phyloP scores from a whole-genome alignment of 2,888 invertebrate species.

The Amphipoea lucens region DNA sequence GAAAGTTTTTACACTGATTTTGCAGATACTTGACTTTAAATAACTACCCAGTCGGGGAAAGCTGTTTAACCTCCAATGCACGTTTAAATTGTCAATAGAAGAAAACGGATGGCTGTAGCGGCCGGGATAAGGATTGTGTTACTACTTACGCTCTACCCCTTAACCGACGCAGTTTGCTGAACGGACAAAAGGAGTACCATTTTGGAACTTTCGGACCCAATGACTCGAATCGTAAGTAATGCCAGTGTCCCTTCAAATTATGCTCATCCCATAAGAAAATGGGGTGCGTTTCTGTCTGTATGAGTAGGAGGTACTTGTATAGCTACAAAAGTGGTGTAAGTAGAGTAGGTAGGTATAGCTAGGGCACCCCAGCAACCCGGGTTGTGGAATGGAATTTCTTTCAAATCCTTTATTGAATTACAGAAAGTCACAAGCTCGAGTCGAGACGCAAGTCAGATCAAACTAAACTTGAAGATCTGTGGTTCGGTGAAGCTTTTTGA shows the following conservation, averaged over 20 bases:
- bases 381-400: constrained; percentile 34
- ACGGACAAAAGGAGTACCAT: constrained; percentile 22
- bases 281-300: constrained; percentile 36
- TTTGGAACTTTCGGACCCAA: constrained; percentile 44
- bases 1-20: constrained; percentile 15
- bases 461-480: constrained; percentile 4
- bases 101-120: constrained; percentile 37
- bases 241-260: constrained; percentile 38
- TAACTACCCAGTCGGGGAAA: constrained; percentile 1
- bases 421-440: constrained; percentile 15
- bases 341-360: constrained; percentile 5
- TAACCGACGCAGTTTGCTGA: constrained; percentile 37
- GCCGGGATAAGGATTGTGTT: constrained; percentile 42
- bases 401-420: constrained; percentile 37
- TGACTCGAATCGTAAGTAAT: constrained; percentile 44
- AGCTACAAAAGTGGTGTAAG: constrained; percentile 5
- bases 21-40: constrained; percentile 9
- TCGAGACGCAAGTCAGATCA: constrained; percentile 19
- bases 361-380: constrained; percentile 18
- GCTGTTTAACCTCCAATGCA: constrained; percentile 36
- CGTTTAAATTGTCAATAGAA: constrained; percentile 48
- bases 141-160: constrained; percentile 39
- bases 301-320: constrained; percentile 26
- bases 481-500: constrained; percentile 1
- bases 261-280: constrained; percentile 47